Percentiles rank a stretch among this genome's conserved stretches.
phyloP scores from a whole-genome alignment of 1,140 invertebrate species.

The Melitaea cinxia region DNA sequence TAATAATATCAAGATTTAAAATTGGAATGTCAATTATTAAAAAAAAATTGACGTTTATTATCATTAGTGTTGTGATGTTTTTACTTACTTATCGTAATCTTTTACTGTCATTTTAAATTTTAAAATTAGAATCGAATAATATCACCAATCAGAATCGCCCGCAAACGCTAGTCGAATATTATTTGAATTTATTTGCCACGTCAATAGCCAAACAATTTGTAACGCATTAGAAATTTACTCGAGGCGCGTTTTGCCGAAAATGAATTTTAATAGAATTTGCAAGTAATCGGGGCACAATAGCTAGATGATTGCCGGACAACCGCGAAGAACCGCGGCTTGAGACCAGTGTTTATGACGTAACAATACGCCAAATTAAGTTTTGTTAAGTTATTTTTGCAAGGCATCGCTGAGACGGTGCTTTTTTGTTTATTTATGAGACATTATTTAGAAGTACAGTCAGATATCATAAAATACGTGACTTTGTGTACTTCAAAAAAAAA shows the following conservation, averaged over 20 bases:
- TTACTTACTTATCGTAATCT: not conserved
- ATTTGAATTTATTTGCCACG: slow-evolving; percentile 26
- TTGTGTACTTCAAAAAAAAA: not conserved
- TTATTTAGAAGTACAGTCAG: not conserved
- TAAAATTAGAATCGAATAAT: not conserved
- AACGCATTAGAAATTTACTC: slow-evolving; percentile 31
- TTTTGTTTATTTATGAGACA: slow-evolving; percentile 1
- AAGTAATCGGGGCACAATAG: slow-evolving; percentile 70
- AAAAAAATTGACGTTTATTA: not conserved
- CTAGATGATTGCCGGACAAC: slow-evolving; percentile 58
- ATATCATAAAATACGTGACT: not conserved
- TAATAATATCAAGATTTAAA: no score
- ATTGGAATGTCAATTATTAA: not conserved
- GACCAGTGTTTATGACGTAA: slow-evolving; percentile 41
- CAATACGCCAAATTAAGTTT: slow-evolving; percentile 56
- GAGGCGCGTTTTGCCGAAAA: slow-evolving; percentile 32
- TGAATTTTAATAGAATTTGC: slow-evolving; percentile 60
- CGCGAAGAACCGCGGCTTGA: slow-evolving; percentile 36
- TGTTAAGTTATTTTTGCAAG: slow-evolving; percentile 33
- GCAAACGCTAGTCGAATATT: not conserved
- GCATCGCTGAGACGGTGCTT: slow-evolving; percentile 6
- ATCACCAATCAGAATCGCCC: not conserved
- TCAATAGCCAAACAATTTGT: slow-evolving; percentile 42
- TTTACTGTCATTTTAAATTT: not conserved
- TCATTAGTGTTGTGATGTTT: not conserved